Evolutionary conservation across 92 coral and sea anemone species (phyloP), one percentile per base, ranked within the genome.

Genomic region (Bergia puertoricense): DNA sequence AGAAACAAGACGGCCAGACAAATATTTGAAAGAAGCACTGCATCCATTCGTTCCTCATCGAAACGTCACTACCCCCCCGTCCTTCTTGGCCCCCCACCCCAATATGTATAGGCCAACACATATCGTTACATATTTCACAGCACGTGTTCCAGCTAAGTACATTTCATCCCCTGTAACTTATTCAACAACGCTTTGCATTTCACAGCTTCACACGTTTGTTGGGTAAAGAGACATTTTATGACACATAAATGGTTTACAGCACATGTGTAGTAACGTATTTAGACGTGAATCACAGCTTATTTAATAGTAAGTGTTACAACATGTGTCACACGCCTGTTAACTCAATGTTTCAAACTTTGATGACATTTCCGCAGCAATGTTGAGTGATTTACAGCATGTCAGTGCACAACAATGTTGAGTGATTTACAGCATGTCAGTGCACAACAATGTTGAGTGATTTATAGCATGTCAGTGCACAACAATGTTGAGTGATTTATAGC

Each of bases 41-140:
- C 30, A 62, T 62, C 69, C 30, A 62, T 62, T 62, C 30, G 30
- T 30, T 30, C 30, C 30, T 30, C 30, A 30, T 30, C 30, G 30
- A 30, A 30, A 30, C 30, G 30, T 30, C 30, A 30, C 4, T 62
- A 5, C 6, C 30, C 69, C 69, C 69, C 20, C 16, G 14, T 15
- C 59, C 14, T 54, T 54, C 18, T 18, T 18, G 2, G 59, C 59
- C 59, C 59, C 30, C 59, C 14, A 54, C 59, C 57, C 57, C 18
- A 36, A 13, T 6, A 36, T 11, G 43, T 74, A n/a, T 74, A 45
- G 79, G 50, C 79, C 79, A 20, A 75, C 79, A 75, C 79, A 75
- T 15, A 42, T 22, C 42, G 42, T 8, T 75, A 42, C 79, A 36
- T 14, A 72, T 37, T 72, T 72, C 78, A 73, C 41, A 38, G 45